These are phyloP conservation scores for Drosophila colorata DNA, from an alignment of 2,888 invertebrate genomes.

Conservation along the genomic window DNA sequence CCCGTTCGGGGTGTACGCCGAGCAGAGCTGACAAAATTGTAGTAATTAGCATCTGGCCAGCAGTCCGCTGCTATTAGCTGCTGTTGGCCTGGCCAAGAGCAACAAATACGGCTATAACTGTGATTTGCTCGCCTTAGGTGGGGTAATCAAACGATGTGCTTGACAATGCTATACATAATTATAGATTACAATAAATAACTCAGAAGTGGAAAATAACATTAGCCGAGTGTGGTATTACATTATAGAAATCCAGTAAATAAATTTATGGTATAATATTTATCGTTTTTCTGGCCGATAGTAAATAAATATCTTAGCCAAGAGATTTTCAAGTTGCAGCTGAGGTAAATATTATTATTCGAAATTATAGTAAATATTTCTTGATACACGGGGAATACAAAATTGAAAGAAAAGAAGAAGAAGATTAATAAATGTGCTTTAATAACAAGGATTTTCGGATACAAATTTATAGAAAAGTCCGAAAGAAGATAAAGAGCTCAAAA, in stretches of 20 bases:
- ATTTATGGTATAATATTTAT: neutral
- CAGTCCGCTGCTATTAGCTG: slow-evolving; percentile 10
- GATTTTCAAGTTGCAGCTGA: no score
- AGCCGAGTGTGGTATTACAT: neutral
- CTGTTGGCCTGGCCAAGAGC: slow-evolving; percentile 21
- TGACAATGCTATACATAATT: slow-evolving; percentile 8
- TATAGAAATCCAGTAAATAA: neutral
- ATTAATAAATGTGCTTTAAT: no score
- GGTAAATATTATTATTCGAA: no score
- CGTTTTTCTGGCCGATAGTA: no score
- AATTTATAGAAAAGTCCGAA: no score
- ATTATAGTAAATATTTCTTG: no score
- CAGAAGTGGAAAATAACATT: neutral
- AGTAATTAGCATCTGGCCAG: slow-evolving; percentile 55
- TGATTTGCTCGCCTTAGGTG: slow-evolving; percentile 33
- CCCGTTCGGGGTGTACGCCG: slow-evolving; percentile 13
- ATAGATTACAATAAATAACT: slow-evolving; percentile 15
- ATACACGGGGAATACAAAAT: no score
- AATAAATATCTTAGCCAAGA: neutral
- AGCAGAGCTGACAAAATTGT: slow-evolving; percentile 49
- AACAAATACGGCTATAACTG: slow-evolving; percentile 39
- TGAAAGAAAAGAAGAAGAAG: no score
- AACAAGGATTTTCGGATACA: no score
- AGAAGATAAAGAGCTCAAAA: no score
- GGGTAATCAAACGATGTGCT: neutral